Percentiles rank a stretch among this genome's conserved stretches.
These are phyloP conservation scores for Heliopora coerulea DNA, from an alignment of 92 coral and sea anemone species.

Conservation along the genomic window DNA sequence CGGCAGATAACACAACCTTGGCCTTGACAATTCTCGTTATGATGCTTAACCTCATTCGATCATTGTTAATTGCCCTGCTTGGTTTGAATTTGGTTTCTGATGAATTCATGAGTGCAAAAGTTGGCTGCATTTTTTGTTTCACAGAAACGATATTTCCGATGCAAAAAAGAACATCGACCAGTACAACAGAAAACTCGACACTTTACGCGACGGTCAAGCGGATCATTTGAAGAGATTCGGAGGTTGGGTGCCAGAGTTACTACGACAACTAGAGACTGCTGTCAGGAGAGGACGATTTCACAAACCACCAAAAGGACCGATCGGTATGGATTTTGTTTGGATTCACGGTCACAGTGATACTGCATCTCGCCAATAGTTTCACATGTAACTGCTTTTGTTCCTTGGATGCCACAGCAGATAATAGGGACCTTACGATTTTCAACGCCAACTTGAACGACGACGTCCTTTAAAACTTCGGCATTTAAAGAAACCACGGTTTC, in stretches of 20 bases:
- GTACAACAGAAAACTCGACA: conserved; percentile 57
- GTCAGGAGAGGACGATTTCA: conserved; percentile 69
- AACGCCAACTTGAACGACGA: no score
- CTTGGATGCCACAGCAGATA: no score
- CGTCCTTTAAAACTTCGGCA: no score
- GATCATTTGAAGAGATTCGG: conserved; percentile 79
- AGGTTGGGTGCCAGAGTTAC: conserved; percentile 78
- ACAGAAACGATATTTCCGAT: conserved; percentile 71
- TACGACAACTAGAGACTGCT: conserved; percentile 65
- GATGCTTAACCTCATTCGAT: no score
- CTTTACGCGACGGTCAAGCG: conserved; percentile 73
- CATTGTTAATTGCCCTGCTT: no score
- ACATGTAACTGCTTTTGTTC: no score
- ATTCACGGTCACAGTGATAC: not conserved
- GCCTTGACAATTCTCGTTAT: no score
- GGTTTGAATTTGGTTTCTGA: no score
- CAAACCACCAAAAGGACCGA: conserved; percentile 78
- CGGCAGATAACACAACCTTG: no score
- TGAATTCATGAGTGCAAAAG: not conserved
- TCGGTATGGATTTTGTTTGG: conserved; percentile 53
- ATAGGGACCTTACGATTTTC: no score
- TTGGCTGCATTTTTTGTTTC: not conserved
- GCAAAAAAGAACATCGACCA: conserved; percentile 60
- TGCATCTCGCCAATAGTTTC: no score
- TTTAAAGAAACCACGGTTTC: no score